phyloP scores from a whole-genome alignment of 2,888 invertebrate genomes.

The Hipparchia semele region DNA sequence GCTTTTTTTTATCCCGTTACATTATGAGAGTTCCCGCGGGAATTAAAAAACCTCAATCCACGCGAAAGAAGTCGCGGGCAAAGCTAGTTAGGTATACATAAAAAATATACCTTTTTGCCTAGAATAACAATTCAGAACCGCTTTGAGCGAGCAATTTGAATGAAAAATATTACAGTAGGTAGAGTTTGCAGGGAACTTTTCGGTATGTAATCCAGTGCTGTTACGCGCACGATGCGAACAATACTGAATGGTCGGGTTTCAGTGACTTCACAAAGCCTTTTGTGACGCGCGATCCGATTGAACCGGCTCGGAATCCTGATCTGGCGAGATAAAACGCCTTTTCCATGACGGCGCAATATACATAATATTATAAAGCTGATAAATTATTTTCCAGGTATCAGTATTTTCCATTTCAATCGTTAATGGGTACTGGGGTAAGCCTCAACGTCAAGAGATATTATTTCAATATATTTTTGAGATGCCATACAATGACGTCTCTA shows the following conservation, averaged over 20 bases:
- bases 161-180: conserved; percentile 17
- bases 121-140: conserved; percentile 9
- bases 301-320: conserved; percentile 24
- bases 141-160: conserved; percentile 14
- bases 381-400: neutral
- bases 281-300: conserved; percentile 34
- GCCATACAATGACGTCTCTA: too few species aligned
- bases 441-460: too few species aligned
- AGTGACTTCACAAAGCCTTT: conserved; percentile 50
- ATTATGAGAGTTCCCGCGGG: too few species aligned
- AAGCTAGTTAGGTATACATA: neutral
- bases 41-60: too few species aligned
- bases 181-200: conserved; percentile 21
- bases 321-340: conserved; percentile 20
- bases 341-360: conserved; percentile 14
- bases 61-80: too few species aligned
- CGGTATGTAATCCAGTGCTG: conserved; percentile 23
- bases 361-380: neutral
- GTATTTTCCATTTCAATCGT: neutral
- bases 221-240: conserved; percentile 18
- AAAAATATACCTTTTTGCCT: conserved; percentile 5
- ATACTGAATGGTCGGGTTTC: conserved; percentile 50
- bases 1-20: too few species aligned
- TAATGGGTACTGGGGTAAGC: too few species aligned
- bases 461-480: too few species aligned